Base-by-base conservation (phyloP, 2,888 invertebrate genomes). In the Drosophila barbarae region DNA sequence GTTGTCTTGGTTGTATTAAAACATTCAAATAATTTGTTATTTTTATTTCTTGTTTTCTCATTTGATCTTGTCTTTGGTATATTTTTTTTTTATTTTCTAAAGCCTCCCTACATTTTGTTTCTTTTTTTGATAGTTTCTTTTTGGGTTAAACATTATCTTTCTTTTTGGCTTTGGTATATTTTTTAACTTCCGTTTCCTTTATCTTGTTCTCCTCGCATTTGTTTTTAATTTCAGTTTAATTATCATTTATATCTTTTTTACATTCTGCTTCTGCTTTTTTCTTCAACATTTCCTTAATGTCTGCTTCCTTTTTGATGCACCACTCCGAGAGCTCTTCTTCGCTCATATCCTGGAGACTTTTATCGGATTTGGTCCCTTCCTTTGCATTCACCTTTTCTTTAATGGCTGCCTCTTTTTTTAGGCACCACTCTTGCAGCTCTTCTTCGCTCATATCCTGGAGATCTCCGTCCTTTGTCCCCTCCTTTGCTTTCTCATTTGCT, bases 261-360 rank as follows among this genome's bases (percentile, higher is more conserved):
- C 18, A 18, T 18, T 18, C 18, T 18, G 18, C 15, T 51, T 35
- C 26, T 32, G 23, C 23, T 30, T 49, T 21, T 7, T 35, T 42
- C 13, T 53, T 23, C 4, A 46, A 34, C 3, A 26, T 47, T 13
- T 34, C 34, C 12, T 54, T 61, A 1, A 61, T 13, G 5, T 21
- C 34, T 0, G 49, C 49, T 36, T 65, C 49, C 36, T 46, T 47
- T 10, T 57, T 57, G 28, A 32, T 9, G 5, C 58, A 60, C 59
- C 57, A 60, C 1, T 18, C 58, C 0, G 7, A 13, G 1, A 60
- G 10, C 26, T 60, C 59, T 12, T 57, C 12, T 10, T 60, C 46
- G 38, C 9, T 59, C 59, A 60, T 60, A 4, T 57, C 59, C 46
- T 56, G n/a, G 12, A 60, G 23, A 0, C 18, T 28, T 26, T 47